Conservation (phyloP, 1,140 invertebrate genomes). For the Eumeta japonica region DNA sequence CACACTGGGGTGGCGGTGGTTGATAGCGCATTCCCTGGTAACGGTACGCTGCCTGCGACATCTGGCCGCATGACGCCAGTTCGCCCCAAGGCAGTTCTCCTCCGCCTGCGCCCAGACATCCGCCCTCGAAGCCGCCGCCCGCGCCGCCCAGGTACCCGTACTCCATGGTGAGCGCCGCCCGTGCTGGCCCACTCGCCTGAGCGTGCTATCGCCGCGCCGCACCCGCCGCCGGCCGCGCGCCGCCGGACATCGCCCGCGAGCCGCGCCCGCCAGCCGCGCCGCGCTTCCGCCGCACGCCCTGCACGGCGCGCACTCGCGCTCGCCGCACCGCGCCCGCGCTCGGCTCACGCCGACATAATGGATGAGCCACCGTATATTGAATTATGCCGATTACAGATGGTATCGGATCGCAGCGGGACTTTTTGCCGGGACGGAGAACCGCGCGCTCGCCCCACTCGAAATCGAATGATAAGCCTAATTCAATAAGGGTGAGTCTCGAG, state of each 20-base stretch:
- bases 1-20: conserved; percentile 49
- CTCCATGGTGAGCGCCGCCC: conserved; percentile 38
- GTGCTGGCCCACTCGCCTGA: conserved; percentile 27
- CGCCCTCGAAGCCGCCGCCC: conserved; percentile 45
- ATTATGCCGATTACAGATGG: conserved; percentile 54
- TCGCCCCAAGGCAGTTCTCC: conserved; percentile 70
- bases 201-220: conserved; percentile 33
- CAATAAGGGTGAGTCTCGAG: conserved; percentile 55
- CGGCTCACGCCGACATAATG: conserved; percentile 48
- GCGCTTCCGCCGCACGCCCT: conserved; percentile 19
- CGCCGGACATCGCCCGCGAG: conserved; percentile 42
- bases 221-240: conserved; percentile 31
- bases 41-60: conserved; percentile 75
- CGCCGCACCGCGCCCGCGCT: conserved; percentile 27
- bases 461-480: conserved; percentile 62
- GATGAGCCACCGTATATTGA: conserved; percentile 51
- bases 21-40: conserved; percentile 61
- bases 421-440: conserved; percentile 44
- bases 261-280: conserved; percentile 56
- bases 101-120: conserved; percentile 37
- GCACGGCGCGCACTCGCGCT: conserved; percentile 38
- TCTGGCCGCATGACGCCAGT: conserved; percentile 81
- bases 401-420: conserved; percentile 42
- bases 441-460: conserved; percentile 55
- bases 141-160: conserved; percentile 54